Evolutionary conservation across 2,797 vertebrate genomes (phyloP), one percentile per base, ranked within the genome.

Genomic region (Aeoliscus strigatus): DNA sequence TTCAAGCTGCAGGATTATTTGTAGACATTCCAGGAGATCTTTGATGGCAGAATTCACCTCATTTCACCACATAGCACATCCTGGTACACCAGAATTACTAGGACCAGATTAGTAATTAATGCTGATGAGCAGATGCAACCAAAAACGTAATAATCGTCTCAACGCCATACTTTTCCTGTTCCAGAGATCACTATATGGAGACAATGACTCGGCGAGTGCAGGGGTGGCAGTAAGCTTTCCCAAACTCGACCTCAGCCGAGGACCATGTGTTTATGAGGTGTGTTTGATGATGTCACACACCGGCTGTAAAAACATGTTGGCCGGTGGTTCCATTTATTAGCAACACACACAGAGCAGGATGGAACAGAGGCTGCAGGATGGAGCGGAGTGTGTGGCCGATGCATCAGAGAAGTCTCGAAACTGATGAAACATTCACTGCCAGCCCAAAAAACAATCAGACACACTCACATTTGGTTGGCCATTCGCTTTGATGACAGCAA

Each of bases 271-370:
- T 84, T 78, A 79, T 68, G 72, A 70, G 73, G 65, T 73, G 73
- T 60, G 70, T 79, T 69, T 70, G 60, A 80, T 82, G 83, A 85
- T 81, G 80, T 88, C 83, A 85, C 78, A 60, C 34, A 25, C 60
- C 68, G 73, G 76, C 81, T 82, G 78, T 75, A 62, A 82, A 84
- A 87, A 83, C 83, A 80, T 28, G 51, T 63, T 51, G 14, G 46
- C 28, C 43, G 31, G 56, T 43, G 27, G 33, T 24, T 68, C 55
- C 48, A 13, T 35, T 36, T 39, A 62, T 71, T 71, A 70, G 45
- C 46, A 46, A 45, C 40, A 40, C 50, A 65, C 59, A 44, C 2
- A 4, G 39, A 23, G 42, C 33, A 31, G 41, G 9, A 54, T 38
- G 68, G 47, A 70, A 58, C 66, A 57, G 42, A 60, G 50, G 49